Conservation (phyloP, 2,888 invertebrate genomes). For the Cotesia congregata region DNA sequence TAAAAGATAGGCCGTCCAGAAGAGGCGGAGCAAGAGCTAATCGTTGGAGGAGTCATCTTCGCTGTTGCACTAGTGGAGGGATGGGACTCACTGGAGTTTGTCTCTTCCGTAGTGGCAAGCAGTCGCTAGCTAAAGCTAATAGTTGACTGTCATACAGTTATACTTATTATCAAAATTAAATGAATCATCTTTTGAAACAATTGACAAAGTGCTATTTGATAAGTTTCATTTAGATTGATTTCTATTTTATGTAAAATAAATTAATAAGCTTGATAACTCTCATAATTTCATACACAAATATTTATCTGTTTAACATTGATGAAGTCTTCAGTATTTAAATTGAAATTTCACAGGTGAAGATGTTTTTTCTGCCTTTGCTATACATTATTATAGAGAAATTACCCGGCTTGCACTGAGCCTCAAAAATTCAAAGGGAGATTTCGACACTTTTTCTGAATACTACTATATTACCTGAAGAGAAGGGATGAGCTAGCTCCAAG, state of each 20-base stretch:
- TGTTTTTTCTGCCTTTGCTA: background rate
- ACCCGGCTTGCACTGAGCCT: background rate
- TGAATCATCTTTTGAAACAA: background rate
- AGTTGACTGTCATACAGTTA: slow-evolving; percentile 64
- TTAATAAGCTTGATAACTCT: background rate
- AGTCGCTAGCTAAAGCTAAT: slow-evolving; percentile 68
- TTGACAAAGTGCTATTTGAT: background rate
- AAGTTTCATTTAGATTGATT: background rate
- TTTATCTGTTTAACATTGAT: background rate
- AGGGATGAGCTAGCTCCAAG: background rate
- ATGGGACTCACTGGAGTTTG: slow-evolving; percentile 56
- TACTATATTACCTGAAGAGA: background rate
- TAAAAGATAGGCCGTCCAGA: slow-evolving; percentile 48
- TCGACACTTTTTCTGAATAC: background rate
- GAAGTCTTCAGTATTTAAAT: background rate
- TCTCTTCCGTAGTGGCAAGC: slow-evolving; percentile 64
- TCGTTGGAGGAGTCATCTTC: slow-evolving; percentile 59
- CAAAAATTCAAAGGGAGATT: background rate
- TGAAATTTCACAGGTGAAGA: background rate
- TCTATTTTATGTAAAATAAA: background rate
- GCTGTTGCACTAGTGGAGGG: slow-evolving; percentile 52
- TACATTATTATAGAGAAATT: background rate
- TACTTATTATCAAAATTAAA: background rate
- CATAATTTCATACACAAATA: background rate
- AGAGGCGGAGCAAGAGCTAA: slow-evolving; percentile 63